Evolutionary conservation across 2,797 vertebrate species (phyloP), one percentile per base, ranked within the genome.

Genomic region (Pempheris klunzingeri): DNA sequence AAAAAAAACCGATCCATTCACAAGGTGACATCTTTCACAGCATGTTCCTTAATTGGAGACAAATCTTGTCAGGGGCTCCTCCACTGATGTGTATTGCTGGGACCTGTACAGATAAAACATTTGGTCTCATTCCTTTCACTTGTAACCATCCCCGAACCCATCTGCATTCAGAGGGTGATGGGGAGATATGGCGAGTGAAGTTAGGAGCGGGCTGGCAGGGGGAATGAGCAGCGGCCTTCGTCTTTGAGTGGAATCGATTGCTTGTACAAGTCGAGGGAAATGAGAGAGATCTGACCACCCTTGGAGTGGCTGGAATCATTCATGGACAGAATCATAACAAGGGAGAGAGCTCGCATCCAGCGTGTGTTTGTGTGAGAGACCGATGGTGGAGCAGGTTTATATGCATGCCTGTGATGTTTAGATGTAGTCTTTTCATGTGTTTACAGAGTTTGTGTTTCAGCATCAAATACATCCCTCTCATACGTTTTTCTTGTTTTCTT

Each of bases 171-270:
- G 78, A 13, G 17, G 67, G 66, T 13, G 78, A 67, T 50, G 54
- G 47, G 41, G 71, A 47, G 52, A 77, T 71, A 71, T 7, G 62
- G 73, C 20, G 61, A 74, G 79, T 36, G 76, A 71, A 81, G 74
- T 67, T n/a, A 15, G 70, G 74, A 71, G 74, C 14, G 7, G 58
- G 52, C 47, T 34, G 69, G 81, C 43, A 6, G 62, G 10, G 75
- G 68, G 83, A 71, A 80, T 64, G 84, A 82, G 82, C 77, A 1
- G 60, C 22, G 12, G 87, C 82, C 77, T 83, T 88, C 66, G 47
- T 82, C 80, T 89, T 43, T 81, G 89, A 92, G 86, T 86, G 81
- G 65, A 90, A 92, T 93, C 83, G 88, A 93, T 93, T 57, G 81
- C 83, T 85, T 68, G 86, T 88, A 82, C 82, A 81, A 85, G 87